Conservation (phyloP, 2,797 vertebrate species). For the Sebastes oblongus region DNA sequence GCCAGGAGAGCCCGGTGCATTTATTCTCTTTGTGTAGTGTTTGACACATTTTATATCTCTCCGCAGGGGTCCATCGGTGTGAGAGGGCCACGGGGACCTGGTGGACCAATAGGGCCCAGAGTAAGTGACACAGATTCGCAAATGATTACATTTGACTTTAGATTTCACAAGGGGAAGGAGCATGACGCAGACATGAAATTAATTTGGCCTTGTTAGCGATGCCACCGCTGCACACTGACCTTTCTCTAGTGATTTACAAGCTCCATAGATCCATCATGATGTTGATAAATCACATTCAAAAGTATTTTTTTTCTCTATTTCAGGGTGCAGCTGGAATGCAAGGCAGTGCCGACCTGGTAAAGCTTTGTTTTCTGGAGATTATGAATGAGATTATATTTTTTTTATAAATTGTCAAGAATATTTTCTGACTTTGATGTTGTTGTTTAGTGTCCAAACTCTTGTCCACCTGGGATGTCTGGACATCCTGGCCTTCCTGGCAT, state of each 20-base stretch:
- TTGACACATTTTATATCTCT: slow-evolving; percentile 20
- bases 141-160: background rate
- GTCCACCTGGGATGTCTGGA: slow-evolving; percentile 88
- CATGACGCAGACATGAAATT: background rate
- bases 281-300: background rate
- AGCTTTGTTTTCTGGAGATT: slow-evolving; percentile 3
- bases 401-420: background rate
- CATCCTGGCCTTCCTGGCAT: slow-evolving; percentile 95
- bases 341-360: slow-evolving; percentile 81
- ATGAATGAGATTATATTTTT: background rate
- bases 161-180: background rate
- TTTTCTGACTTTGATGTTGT: slow-evolving; percentile 30
- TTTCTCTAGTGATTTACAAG: background rate
- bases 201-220: slow-evolving; percentile 1
- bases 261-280: background rate
- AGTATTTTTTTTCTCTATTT: slow-evolving; percentile 26
- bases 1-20: background rate
- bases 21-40: background rate
- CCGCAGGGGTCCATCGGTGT: slow-evolving; percentile 91
- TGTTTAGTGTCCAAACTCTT: slow-evolving; percentile 92
- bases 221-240: background rate
- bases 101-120: slow-evolving; percentile 87
- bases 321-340: slow-evolving; percentile 83
- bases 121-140: slow-evolving; percentile 80
- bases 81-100: slow-evolving; percentile 90